These are phyloP conservation scores for Pecten maximus DNA, from an alignment of 2,888 invertebrate species.

Conservation along the genomic window DNA sequence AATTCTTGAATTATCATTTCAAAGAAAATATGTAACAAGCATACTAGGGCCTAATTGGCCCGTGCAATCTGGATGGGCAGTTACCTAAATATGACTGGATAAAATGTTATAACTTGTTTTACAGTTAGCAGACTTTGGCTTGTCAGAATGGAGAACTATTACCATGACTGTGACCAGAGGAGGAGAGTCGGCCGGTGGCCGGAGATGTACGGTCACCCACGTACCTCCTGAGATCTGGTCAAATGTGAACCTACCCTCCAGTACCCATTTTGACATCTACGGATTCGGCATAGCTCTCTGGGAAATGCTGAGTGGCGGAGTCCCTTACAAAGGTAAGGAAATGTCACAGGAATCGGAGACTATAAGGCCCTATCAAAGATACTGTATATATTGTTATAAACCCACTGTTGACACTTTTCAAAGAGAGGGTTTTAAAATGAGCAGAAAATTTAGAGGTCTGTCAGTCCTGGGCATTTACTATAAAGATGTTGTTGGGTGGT, in stretches of 20 bases:
- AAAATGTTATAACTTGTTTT: neutral
- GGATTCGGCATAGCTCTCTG: slow-evolving; percentile 70
- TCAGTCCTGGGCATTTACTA: too few species aligned
- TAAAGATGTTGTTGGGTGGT: too few species aligned
- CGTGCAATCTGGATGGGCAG: too few species aligned
- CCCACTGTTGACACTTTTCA: too few species aligned
- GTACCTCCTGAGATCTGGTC: slow-evolving; percentile 69
- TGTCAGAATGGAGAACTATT: slow-evolving; percentile 69
- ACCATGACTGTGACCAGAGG: slow-evolving; percentile 58
- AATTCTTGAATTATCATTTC: too few species aligned
- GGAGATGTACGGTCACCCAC: slow-evolving; percentile 68
- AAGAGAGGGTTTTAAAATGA: too few species aligned
- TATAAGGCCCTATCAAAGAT: neutral
- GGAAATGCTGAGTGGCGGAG: slow-evolving; percentile 66
- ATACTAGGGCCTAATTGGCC: too few species aligned
- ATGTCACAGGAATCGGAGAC: neutral
- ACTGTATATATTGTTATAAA: neutral
- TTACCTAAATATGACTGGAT: too few species aligned
- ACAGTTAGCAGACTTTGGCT: slow-evolving; percentile 73
- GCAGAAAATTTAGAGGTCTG: too few species aligned
- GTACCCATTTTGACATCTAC: slow-evolving; percentile 67
- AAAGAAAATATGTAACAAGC: too few species aligned
- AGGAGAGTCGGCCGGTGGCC: slow-evolving; percentile 31
- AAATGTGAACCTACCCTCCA: slow-evolving; percentile 62
- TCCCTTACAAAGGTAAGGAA: slow-evolving; percentile 64